Evolutionary conservation across 2,888 invertebrate species (phyloP).

Genomic region (Ochlodes sylvanus): DNA sequence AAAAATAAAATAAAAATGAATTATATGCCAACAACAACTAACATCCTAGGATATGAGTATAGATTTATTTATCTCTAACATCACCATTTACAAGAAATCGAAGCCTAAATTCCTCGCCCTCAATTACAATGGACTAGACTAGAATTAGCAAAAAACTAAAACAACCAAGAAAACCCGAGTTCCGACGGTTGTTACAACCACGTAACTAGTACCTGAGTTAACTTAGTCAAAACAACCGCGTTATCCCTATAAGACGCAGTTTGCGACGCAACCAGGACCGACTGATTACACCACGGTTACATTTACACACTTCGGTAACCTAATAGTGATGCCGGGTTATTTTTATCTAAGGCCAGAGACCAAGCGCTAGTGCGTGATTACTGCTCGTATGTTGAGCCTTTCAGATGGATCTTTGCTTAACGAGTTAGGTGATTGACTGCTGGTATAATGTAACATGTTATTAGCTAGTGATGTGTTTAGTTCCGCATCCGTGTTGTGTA

Average conservation of each 20-base stretch:
- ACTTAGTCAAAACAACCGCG: neutral
- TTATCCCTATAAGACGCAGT: conserved; percentile 8
- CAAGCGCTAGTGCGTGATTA: conserved; percentile 9
- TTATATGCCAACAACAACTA: no score
- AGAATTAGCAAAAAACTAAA: no score
- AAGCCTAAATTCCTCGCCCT: no score
- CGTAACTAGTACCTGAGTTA: neutral
- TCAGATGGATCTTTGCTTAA: neutral
- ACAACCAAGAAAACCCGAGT: no score
- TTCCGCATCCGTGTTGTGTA: neutral
- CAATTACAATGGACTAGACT: no score
- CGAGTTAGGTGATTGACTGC: conserved; percentile 3
- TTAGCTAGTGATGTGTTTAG: conserved; percentile 5
- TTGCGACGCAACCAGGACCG: neutral
- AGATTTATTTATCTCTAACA: no score
- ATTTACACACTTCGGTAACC: conserved; percentile 24
- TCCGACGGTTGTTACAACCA: neutral
- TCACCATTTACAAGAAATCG: no score
- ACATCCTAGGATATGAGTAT: no score
- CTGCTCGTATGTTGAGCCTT: conserved; percentile 7
- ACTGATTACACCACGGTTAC: neutral
- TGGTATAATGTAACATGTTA: neutral
- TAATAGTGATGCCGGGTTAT: conserved; percentile 16
- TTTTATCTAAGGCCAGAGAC: conserved; percentile 17
- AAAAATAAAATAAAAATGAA: no score